phyloP scores from a whole-genome alignment of 2,113 vertebrate species.

The Chaetorhynchus papuensis region DNA sequence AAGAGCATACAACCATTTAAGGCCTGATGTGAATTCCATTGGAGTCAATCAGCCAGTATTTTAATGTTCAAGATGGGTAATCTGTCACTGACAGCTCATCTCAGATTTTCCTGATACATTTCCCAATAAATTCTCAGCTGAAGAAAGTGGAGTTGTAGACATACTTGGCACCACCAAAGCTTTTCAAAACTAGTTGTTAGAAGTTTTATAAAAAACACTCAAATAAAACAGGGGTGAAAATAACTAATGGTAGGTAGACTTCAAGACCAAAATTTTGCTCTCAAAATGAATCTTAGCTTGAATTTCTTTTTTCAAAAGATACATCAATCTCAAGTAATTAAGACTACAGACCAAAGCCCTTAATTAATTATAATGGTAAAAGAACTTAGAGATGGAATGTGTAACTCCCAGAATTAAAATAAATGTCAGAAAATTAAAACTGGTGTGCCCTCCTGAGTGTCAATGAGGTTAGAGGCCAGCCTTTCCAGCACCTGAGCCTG shows the following conservation, averaged over 20 bases:
- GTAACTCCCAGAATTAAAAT: not conserved
- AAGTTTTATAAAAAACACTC: not conserved
- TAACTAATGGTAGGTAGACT: not conserved
- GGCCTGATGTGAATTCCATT: not conserved
- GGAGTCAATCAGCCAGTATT: not conserved
- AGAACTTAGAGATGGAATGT: not conserved
- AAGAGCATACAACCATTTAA: not conserved
- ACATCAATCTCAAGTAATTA: not conserved
- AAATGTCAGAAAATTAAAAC: not conserved
- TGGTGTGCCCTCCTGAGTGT: not conserved
- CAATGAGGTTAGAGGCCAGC: conserved; percentile 64
- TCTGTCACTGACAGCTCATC: not conserved
- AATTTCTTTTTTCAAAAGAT: not conserved
- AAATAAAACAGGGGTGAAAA: not conserved
- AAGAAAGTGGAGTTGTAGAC: not conserved
- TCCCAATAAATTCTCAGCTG: not conserved
- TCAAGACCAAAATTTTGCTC: not conserved
- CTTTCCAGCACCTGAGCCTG: conserved; percentile 62
- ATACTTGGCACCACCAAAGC: not conserved
- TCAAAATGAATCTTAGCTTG: not conserved
- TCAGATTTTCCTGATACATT: not conserved
- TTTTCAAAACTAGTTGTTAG: not conserved
- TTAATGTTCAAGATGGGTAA: not conserved
- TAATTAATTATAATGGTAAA: not conserved
- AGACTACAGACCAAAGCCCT: not conserved